Base-by-base conservation (phyloP, 1,140 invertebrate genomes). In the Drosophila sulfurigaster region DNA sequence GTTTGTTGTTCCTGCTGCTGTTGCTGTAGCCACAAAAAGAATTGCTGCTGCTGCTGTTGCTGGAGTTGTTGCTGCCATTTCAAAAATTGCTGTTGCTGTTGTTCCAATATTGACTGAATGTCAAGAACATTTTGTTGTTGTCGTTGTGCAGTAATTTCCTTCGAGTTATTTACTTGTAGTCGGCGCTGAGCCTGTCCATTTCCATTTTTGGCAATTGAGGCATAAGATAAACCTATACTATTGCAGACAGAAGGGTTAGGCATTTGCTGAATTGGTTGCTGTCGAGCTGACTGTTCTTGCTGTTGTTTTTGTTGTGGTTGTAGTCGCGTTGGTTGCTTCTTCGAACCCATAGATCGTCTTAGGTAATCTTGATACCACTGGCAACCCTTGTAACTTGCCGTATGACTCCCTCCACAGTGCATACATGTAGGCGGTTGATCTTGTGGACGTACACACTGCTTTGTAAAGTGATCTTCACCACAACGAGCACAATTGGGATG, bases 341-440 rank as follows among this genome's bases (percentile, higher is more conserved):
- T 35, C 32, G 32, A 6, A 8, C 58, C 46, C 46, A 59, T 58
- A 15, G 62, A 65, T 65, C 54, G 52, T 51, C 48, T 25, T 32
- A 65, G 45, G 28, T 52, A 73, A n/a, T 60, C 57, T 6, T 59
- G 62, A 10, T 59, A 66, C 48, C 35, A 46, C 16, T 73, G 28
- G 48, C 25, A 73, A 20, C 16, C 16, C 16, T 20, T 20, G 16
- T 20, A 20, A 20, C 16, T 20, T 20, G 16, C 16, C 16, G 28
- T 52, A 35, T 73, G 48, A n/a, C 11, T 51, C 3, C 46, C 46
- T 45, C 16, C 28, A 52, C 60, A 64, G 48, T 51, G 46, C 6
- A 43, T 28, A 20, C 60, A 64, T 8, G 15, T 51, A 25, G 48
- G 30, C 20, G 5, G 30, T 38, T 48, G 28, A 63, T 48, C 28